phyloP scores from a whole-genome alignment of 2,797 vertebrate genomes.

The Lepilemur ruficaudatus region DNA sequence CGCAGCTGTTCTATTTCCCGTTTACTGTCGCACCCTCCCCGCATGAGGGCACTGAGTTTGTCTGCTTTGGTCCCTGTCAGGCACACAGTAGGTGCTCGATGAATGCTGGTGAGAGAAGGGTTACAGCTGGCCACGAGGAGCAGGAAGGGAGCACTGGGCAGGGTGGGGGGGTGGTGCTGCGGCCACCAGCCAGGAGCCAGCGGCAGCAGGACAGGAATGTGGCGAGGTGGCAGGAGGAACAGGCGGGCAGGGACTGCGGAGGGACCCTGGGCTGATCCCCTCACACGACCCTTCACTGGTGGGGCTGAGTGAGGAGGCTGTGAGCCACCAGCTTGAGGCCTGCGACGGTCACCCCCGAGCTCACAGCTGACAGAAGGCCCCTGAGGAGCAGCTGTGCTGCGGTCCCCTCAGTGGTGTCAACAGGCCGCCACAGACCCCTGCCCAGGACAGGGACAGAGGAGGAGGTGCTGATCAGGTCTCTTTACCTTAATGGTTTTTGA shows the following conservation, averaged over 20 bases:
- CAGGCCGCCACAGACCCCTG: neutral
- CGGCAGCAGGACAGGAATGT: neutral
- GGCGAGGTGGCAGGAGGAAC: neutral
- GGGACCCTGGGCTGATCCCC: neutral
- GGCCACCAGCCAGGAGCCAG: neutral
- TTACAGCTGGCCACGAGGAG: neutral
- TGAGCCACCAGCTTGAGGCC: neutral
- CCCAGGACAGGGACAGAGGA: neutral
- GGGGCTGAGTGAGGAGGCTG: neutral
- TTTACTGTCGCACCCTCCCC: no score
- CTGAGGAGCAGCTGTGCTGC: fast-evolving
- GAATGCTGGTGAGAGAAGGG: neutral
- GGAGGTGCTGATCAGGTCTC: neutral
- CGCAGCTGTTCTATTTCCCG: neutral
- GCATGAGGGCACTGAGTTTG: neutral
- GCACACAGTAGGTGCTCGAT: neutral
- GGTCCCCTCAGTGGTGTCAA: fast-evolving
- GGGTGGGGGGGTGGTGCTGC: fast-evolving
- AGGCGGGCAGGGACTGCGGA: neutral
- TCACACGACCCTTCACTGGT: neutral
- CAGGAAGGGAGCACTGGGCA: neutral
- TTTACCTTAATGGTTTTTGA: slow-evolving; percentile 99
- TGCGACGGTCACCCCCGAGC: neutral
- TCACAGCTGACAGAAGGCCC: neutral
- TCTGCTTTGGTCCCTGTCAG: neutral